phyloP scores from a whole-genome alignment of 2,888 invertebrate genomes.

The Pterostichus niger region DNA sequence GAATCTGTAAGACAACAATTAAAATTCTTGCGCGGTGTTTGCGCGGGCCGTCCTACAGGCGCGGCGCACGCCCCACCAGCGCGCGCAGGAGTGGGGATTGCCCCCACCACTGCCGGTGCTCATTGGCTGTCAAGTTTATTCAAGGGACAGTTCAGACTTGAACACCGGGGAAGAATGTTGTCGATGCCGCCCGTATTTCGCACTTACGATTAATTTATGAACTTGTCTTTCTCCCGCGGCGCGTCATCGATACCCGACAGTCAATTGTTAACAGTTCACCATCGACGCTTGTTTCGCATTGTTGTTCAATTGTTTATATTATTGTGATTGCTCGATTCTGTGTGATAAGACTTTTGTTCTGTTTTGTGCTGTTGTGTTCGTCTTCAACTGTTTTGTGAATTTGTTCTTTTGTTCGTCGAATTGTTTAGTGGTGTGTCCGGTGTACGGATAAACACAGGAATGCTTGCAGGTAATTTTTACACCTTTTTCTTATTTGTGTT shows the following conservation, averaged over 20 bases:
- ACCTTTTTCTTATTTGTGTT: slow-evolving; percentile 32
- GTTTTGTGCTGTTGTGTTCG: slow-evolving; percentile 62
- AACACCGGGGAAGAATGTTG: slow-evolving; percentile 77
- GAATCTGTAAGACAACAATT: slow-evolving; percentile 67
- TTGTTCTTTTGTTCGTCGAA: slow-evolving; percentile 43
- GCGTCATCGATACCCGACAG: slow-evolving; percentile 39
- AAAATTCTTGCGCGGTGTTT: slow-evolving; percentile 66
- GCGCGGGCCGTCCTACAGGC: slow-evolving; percentile 50
- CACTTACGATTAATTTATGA: slow-evolving; percentile 63
- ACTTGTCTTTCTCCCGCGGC: slow-evolving; percentile 54
- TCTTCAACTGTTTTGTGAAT: slow-evolving; percentile 64
- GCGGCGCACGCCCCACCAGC: slow-evolving; percentile 74
- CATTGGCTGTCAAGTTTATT: slow-evolving; percentile 77
- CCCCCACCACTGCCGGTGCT: slow-evolving; percentile 67
- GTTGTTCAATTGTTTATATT: slow-evolving; percentile 44
- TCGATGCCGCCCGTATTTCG: slow-evolving; percentile 73
- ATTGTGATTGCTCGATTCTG: slow-evolving; percentile 30
- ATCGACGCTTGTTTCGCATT: slow-evolving; percentile 26
- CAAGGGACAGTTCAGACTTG: slow-evolving; percentile 77
- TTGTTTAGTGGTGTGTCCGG: slow-evolving; percentile 64
- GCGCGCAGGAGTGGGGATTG: slow-evolving; percentile 30
- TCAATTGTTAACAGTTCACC: slow-evolving; percentile 36
- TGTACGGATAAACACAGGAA: slow-evolving; percentile 66
- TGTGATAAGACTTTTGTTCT: slow-evolving; percentile 60
- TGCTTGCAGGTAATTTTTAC: slow-evolving; percentile 64